Evolutionary conservation across 2,797 vertebrate genomes (phyloP), one percentile per base, ranked within the genome.

Genomic region (Rhinophrynus dorsalis): DNA sequence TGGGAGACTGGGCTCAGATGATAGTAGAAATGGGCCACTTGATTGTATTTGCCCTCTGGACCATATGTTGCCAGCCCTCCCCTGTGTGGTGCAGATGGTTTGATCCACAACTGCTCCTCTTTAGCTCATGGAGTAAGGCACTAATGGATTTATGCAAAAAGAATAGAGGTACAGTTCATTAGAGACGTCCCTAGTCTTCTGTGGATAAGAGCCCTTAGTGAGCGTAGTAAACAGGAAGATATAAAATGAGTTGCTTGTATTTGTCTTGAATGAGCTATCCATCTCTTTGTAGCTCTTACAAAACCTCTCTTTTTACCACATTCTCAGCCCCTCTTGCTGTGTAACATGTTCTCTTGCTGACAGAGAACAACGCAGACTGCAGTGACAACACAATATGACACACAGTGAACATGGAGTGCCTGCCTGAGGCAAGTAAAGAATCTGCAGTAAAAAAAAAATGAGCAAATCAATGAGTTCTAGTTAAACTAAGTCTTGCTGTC

Each of bases 381-480:
- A 59, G 61, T 40, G 61, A 72, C 60, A 58, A 65, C 52, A 26
- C 7, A 23, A 65, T 50, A 9, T 58, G 61, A 64, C 61, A 65
- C 44, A 64, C 29, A 59, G 18, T 51, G 61, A 58, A 72, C 61
- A 72, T 72, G 54, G 44, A 57, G 50, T 26, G 69, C 18, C 62
- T 66, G 69, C 61, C 61, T 27, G 18, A 66, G 69, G 61, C 61
- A 52, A 66, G 54, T 42, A 52, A 42, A 21, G 38, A 56, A 35
- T 57, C 40, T 50, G 51, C 42, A 57, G 23, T 11, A 21, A n/a
- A 52, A 30, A 44, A 38, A 59, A 30, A 64, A 30, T 30, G 18
- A 57, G 32, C 26, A 59, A 56, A 72, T 59, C 57, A 69, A 44
- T 20, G 12, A 32, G 35, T 61, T 61, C 35, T n/a, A 17, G 12